Conservation (phyloP, 2,888 invertebrate species). For the Drosophila prostipennis region DNA sequence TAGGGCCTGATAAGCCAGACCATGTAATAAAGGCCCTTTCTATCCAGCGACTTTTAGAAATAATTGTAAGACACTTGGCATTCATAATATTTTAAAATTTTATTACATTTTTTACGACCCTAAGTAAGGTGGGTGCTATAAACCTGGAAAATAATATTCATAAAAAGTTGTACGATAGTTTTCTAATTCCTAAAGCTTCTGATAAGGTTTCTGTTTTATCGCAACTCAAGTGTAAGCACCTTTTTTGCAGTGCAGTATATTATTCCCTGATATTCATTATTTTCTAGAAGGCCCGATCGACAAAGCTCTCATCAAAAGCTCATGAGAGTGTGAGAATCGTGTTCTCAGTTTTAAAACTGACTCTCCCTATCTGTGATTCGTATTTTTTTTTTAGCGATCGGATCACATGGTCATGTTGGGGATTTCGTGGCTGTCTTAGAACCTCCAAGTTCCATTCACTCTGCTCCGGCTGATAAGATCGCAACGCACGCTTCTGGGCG, state of each 20-base stretch:
- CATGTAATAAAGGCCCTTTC: conserved; percentile 1
- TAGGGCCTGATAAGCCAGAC: conserved; percentile 12
- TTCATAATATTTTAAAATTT: not conserved
- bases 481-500: conserved; percentile 28
- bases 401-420: conserved; percentile 64
- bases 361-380: conserved; percentile 17
- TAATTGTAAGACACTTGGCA: not conserved
- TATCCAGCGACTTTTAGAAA: not conserved
- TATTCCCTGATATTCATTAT: not conserved
- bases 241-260: not conserved
- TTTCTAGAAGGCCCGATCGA: conserved; percentile 8
- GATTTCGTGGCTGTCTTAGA: conserved; percentile 43
- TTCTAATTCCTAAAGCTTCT: not conserved
- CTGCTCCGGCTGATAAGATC: conserved; percentile 57
- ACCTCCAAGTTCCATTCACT: conserved; percentile 57
- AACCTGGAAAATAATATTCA: not conserved
- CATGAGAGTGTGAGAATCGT: conserved; percentile 15
- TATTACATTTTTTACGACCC: not conserved
- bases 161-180: not conserved
- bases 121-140: not conserved
- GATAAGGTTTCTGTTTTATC: not conserved
- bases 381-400: conserved; percentile 41
- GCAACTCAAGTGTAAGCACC: not conserved
- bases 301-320: conserved; percentile 26
- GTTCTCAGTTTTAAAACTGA: conserved; percentile 5